Evolutionary conservation across 2,797 vertebrate genomes (phyloP).

Genomic region (Poecile montanus): DNA sequence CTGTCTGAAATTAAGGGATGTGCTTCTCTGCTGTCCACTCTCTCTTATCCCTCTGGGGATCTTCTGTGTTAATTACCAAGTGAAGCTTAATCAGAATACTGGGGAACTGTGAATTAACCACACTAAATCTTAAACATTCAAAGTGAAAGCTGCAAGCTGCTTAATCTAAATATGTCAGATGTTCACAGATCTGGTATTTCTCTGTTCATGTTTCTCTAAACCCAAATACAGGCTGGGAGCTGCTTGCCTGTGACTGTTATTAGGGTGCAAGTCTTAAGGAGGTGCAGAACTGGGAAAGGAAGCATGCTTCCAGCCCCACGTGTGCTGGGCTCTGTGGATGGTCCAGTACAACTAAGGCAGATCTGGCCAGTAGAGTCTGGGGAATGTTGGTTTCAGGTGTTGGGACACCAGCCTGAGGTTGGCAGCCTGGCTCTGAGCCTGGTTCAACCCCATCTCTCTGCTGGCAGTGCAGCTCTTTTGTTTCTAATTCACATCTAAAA

Average conservation of each 20-base stretch:
- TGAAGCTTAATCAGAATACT: not conserved
- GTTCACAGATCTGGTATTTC: not conserved
- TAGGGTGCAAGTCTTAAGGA: not conserved
- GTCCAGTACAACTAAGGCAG: not conserved
- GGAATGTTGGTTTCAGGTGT: not conserved
- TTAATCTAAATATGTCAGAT: not conserved
- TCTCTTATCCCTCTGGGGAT: not conserved
- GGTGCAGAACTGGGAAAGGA: not conserved
- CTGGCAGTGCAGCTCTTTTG: not conserved
- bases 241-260: not conserved
- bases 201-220: not conserved
- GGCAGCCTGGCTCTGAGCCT: not conserved
- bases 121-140: not conserved
- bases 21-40: not conserved
- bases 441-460: not conserved
- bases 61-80: not conserved
- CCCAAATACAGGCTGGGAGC: not conserved
- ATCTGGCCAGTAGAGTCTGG: not conserved
- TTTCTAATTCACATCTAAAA: not conserved
- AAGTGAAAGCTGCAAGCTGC: slow-evolving; percentile 4
- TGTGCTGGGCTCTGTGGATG: not conserved
- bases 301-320: not conserved
- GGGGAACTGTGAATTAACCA: not conserved
- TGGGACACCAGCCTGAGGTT: not conserved
- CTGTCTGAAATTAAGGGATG: not conserved